Percentiles rank a stretch among this genome's conserved stretches.
phyloP scores from a whole-genome alignment of 1,140 invertebrate genomes.

The Eriosoma lanigerum region DNA sequence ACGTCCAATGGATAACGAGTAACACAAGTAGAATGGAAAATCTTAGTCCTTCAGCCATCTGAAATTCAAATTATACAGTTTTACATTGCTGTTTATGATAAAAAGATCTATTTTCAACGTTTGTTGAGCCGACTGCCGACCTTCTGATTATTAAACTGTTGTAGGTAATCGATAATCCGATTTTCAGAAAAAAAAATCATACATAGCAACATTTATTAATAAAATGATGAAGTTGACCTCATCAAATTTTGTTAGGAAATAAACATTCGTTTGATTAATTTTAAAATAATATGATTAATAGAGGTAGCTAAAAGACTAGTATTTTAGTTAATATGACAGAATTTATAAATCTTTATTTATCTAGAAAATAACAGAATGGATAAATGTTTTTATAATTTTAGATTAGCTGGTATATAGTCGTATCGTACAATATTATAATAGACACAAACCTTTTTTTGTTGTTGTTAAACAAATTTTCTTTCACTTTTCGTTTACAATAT shows the following conservation, averaged over 20 bases:
- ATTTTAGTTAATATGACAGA: too few species aligned
- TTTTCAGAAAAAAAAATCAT: slow-evolving; percentile 13
- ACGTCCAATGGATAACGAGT: background rate
- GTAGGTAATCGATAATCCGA: slow-evolving; percentile 1
- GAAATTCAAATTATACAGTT: slow-evolving; percentile 17
- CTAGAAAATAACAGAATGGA: too few species aligned
- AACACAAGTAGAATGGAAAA: slow-evolving; percentile 21
- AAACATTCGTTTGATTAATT: too few species aligned
- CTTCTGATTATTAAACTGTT: background rate
- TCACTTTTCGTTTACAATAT: slow-evolving; percentile 30
- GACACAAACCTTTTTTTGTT: slow-evolving; percentile 23
- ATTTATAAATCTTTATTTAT: too few species aligned
- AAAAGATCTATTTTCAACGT: background rate
- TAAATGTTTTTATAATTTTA: too few species aligned
- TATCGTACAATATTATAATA: background rate
- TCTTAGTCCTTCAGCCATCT: slow-evolving; percentile 46
- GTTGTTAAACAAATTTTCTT: slow-evolving; percentile 32
- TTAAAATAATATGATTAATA: too few species aligned
- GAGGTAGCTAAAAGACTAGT: too few species aligned
- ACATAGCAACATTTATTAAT: too few species aligned
- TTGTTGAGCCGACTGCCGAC: background rate
- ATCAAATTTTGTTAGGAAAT: too few species aligned
- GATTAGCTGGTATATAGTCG: too few species aligned
- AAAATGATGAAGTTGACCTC: too few species aligned
- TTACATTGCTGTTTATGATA: background rate